Conservation (phyloP, 2,888 invertebrate species). For the Apodemia duryi region DNA sequence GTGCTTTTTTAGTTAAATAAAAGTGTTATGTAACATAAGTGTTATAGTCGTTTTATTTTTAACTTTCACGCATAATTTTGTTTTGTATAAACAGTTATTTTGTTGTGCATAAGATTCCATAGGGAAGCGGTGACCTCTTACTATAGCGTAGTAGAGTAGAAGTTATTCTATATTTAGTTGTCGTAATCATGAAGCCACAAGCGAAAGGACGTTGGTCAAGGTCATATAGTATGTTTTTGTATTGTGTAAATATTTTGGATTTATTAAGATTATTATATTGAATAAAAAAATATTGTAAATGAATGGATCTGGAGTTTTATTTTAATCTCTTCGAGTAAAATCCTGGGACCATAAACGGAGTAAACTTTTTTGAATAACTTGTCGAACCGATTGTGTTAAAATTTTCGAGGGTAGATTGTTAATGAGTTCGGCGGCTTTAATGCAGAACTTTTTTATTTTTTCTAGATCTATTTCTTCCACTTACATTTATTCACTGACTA, state of each 20-base stretch:
- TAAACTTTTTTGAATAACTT: too few species aligned
- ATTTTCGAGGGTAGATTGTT: too few species aligned
- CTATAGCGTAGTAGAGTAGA: slow-evolving; percentile 36
- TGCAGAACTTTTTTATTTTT: too few species aligned
- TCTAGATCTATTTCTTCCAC: too few species aligned
- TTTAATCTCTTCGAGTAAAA: slow-evolving; percentile 29
- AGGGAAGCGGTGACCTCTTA: slow-evolving; percentile 35
- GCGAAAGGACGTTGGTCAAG: slow-evolving; percentile 61
- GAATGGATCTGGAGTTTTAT: slow-evolving; percentile 48
- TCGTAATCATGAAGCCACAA: slow-evolving; percentile 37
- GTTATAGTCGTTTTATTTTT: slow-evolving; percentile 10
- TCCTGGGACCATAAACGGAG: too few species aligned
- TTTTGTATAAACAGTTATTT: slow-evolving; percentile 1
- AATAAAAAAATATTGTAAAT: slow-evolving; percentile 80
- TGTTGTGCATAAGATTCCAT: background rate
- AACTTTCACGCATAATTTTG: slow-evolving; percentile 10
- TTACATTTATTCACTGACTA: too few species aligned
- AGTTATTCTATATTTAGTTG: slow-evolving; percentile 31
- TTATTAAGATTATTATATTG: slow-evolving; percentile 80
- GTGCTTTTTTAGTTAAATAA: background rate
- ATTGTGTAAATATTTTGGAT: slow-evolving; percentile 80
- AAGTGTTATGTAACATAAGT: background rate
- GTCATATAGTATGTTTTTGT: slow-evolving; percentile 77
- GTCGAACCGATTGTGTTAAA: too few species aligned
- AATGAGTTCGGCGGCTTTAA: too few species aligned